phyloP scores from a whole-genome alignment of 2,888 invertebrate species.

The Hypolimnas misippus region DNA sequence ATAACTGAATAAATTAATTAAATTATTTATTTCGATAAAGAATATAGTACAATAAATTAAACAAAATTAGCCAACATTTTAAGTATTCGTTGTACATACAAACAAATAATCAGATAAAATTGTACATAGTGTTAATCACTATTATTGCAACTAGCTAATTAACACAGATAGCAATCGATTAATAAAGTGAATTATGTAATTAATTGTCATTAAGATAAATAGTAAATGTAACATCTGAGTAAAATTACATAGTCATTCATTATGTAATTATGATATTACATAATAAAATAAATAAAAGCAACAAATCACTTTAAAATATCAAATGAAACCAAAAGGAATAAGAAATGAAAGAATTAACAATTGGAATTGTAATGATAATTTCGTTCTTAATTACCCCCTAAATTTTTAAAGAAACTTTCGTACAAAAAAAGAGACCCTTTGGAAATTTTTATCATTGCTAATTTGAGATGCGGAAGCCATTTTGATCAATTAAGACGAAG shows the following conservation, averaged over 20 bases:
- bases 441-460: conserved; percentile 18
- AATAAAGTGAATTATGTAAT: background rate
- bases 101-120: no score
- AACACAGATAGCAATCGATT: no score
- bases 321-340: conserved; percentile 20
- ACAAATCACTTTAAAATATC: conserved; percentile 15
- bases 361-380: conserved; percentile 32
- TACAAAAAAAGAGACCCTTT: conserved; percentile 18
- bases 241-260: background rate
- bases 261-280: background rate
- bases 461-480: conserved; percentile 12
- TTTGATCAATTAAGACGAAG: conserved; percentile 24
- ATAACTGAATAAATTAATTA: no score
- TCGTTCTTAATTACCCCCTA: conserved; percentile 12
- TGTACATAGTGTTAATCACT: no score
- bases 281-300: background rate
- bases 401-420: conserved; percentile 22
- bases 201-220: background rate
- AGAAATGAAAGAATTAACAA: conserved; percentile 32
- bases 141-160: no score
- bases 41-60: no score
- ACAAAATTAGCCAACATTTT: no score
- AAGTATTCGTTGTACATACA: no score
- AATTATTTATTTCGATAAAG: no score
- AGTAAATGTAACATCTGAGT: background rate